phyloP scores from a whole-genome alignment of 2,888 invertebrate species.

The Zaprionus obscuricornis region DNA sequence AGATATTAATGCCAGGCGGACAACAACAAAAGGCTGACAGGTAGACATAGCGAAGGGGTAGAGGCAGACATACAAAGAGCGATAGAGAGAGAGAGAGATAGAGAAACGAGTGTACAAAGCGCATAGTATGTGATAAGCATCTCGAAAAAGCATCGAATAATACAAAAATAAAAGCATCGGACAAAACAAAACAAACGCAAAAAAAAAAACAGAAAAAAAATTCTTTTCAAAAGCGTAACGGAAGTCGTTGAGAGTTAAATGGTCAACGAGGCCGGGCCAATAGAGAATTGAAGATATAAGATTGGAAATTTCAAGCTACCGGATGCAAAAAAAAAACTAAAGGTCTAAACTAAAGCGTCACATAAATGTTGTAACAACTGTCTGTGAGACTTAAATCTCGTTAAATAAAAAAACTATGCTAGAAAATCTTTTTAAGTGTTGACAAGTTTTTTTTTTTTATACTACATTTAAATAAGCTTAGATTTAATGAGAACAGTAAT shows the following conservation, averaged over 20 bases:
- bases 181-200: conserved; percentile 40
- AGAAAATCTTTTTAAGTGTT: no score
- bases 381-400: no score
- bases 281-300: conserved; percentile 21
- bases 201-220: conserved; percentile 55
- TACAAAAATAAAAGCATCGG: conserved; percentile 43
- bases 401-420: no score
- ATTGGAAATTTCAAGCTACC: conserved; percentile 50
- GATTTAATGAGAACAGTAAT: no score
- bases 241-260: conserved; percentile 73
- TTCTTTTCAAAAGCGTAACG: conserved; percentile 73
- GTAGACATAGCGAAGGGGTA: background rate
- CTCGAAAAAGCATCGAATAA: conserved; percentile 52
- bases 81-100: background rate
- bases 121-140: conserved; percentile 51
- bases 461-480: no score
- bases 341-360: no score
- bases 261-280: conserved; percentile 66
- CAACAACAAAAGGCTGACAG: conserved; percentile 47
- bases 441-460: no score
- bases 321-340: conserved; percentile 61
- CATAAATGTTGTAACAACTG: no score
- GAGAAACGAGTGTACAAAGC: conserved; percentile 1
- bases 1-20: conserved; percentile 59
- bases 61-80: background rate